These are phyloP conservation scores for Orientallactaga bullata DNA, from an alignment of 2,113 vertebrate genomes.

Conservation along the genomic window DNA sequence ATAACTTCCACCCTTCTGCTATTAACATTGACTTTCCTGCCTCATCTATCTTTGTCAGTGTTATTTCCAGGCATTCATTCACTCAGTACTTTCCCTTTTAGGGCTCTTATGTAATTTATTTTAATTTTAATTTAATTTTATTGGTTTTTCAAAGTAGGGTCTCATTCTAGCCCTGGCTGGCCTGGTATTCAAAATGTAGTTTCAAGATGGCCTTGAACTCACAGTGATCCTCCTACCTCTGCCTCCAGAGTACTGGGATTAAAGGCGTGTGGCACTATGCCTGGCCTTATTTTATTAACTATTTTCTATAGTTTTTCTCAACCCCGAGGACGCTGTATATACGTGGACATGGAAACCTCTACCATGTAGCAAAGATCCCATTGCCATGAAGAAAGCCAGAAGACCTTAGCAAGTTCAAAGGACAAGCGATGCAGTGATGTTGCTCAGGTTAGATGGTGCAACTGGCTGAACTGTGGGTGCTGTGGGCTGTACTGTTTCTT, in stretches of 20 bases:
- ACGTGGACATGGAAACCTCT: neutral
- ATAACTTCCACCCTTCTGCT: neutral
- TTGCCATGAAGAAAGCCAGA: neutral
- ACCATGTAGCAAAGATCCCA: neutral
- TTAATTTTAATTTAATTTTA: neutral
- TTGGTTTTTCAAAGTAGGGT: too few relatives aligned
- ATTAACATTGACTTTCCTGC: neutral
- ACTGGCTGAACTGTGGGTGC: neutral
- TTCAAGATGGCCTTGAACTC: too few relatives aligned
- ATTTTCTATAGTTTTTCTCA: neutral
- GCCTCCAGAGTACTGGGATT: too few relatives aligned
- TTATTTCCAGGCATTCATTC: neutral
- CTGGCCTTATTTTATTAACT: too few relatives aligned
- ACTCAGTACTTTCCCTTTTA: neutral
- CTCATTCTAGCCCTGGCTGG: too few relatives aligned
- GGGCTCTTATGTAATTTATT: neutral
- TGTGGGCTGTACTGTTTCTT: neutral
- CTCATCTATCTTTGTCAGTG: neutral
- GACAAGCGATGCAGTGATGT: neutral
- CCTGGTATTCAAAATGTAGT: too few relatives aligned
- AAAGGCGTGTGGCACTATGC: too few relatives aligned
- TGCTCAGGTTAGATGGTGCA: neutral
- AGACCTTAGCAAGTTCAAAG: neutral
- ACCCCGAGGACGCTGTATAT: too few relatives aligned
- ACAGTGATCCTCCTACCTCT: too few relatives aligned